Conservation (phyloP, 2,888 invertebrate genomes). For the Cataglyphis rosenhaueri region DNA sequence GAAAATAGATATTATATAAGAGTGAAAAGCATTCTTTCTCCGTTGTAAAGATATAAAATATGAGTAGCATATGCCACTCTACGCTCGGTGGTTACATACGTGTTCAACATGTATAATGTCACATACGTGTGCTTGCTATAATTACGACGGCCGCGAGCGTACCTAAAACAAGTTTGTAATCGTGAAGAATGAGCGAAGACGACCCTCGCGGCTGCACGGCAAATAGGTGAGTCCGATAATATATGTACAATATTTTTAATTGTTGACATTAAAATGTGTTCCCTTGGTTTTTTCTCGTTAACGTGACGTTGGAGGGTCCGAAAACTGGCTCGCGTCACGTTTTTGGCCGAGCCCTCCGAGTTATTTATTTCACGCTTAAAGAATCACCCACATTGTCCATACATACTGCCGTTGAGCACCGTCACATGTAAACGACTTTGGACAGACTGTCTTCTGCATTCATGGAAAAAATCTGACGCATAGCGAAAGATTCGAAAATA, state of each 20-base stretch:
- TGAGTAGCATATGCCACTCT: constrained; percentile 41
- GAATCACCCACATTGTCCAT: constrained; percentile 79
- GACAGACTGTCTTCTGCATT: constrained; percentile 75
- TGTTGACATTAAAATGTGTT: constrained; percentile 85
- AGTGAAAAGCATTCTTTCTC: constrained; percentile 35
- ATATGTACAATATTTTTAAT: constrained; percentile 86
- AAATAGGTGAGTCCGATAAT: constrained; percentile 74
- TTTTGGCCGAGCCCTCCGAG: constrained; percentile 80
- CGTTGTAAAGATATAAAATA: constrained; percentile 49
- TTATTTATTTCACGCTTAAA: constrained; percentile 85
- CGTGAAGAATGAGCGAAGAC: constrained; percentile 64
- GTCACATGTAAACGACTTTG: constrained; percentile 69
- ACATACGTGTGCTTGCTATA: constrained; percentile 47
- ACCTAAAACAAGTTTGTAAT: constrained; percentile 56
- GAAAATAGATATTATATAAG: constrained; percentile 13
- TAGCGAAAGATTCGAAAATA: constrained; percentile 47
- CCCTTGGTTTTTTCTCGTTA: constrained; percentile 82
- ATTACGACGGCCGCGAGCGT: constrained; percentile 49
- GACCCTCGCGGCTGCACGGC: constrained; percentile 46
- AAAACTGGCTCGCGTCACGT: constrained; percentile 71
- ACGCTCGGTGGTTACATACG: constrained; percentile 38
- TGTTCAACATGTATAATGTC: constrained; percentile 46
- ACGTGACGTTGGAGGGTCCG: constrained; percentile 75
- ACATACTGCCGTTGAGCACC: constrained; percentile 68
- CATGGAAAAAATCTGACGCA: constrained; percentile 61